Conservation (phyloP, 2,888 invertebrate species). For the Orthosia gothica region DNA sequence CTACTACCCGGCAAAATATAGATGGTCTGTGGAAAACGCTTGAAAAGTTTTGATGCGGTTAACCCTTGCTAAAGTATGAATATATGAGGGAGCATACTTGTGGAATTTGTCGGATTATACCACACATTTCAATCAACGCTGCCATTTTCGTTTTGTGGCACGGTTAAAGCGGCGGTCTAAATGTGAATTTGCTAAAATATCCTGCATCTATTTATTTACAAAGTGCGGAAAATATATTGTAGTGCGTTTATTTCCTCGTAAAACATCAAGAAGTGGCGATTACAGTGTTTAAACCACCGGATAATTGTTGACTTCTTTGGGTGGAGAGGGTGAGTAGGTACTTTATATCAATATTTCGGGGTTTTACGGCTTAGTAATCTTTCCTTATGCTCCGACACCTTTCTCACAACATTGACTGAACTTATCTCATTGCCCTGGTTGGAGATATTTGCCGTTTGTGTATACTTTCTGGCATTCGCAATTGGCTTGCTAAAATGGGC, state of each 20-base stretch:
- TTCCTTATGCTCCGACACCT: constrained; percentile 35
- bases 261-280: constrained; percentile 70
- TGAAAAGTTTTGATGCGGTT: constrained; percentile 19
- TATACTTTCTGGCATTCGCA: constrained; percentile 38
- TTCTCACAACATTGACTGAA: constrained; percentile 26
- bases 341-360: constrained; percentile 78
- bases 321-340: constrained; percentile 88
- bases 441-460: constrained; percentile 20
- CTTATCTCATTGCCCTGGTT: constrained; percentile 18
- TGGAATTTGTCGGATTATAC: constrained; percentile 65
- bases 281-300: constrained; percentile 75
- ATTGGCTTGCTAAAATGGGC: constrained; percentile 81
- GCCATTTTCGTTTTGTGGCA: constrained; percentile 92
- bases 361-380: constrained; percentile 71
- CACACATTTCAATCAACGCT: constrained; percentile 84
- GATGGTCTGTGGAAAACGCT: constrained; percentile 40
- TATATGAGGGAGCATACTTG: constrained; percentile 52
- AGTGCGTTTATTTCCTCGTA: constrained; percentile 75
- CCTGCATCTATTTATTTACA: constrained; percentile 75
- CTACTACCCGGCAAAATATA: constrained; percentile 65
- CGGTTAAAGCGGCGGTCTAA: constrained; percentile 85
- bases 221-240: constrained; percentile 74
- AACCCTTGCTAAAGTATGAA: constrained; percentile 22
- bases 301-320: constrained; percentile 86
- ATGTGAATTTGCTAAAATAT: constrained; percentile 80